These are phyloP conservation scores for Polyommatus iphigenia DNA, from an alignment of 2,888 invertebrate genomes.

Conservation along the genomic window DNA sequence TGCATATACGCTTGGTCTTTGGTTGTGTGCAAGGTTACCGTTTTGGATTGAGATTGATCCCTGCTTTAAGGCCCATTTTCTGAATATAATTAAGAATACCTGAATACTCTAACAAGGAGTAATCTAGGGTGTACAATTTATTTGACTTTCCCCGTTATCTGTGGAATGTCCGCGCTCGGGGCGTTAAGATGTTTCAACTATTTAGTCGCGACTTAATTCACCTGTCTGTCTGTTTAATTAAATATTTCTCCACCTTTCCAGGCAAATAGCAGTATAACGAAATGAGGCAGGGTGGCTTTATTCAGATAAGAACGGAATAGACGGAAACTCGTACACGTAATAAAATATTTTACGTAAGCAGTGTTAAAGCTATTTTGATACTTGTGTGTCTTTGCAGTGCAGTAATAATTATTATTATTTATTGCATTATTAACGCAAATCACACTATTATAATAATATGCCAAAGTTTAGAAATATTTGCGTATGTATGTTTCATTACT, in stretches of 20 bases:
- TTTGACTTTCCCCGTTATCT: constrained; percentile 50
- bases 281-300: constrained; percentile 20
- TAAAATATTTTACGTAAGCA: too few species aligned
- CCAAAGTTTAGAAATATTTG: too few species aligned
- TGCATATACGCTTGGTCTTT: too few species aligned
- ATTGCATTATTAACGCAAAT: too few species aligned
- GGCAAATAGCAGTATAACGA: constrained; percentile 36
- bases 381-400: neutral
- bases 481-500: too few species aligned
- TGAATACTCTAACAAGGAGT: neutral
- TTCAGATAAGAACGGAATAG: neutral
- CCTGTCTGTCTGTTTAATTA: constrained; percentile 39
- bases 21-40: too few species aligned
- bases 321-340: neutral
- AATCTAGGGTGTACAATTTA: constrained; percentile 22
- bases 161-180: constrained; percentile 53
- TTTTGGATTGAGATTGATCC: too few species aligned
- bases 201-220: constrained; percentile 38
- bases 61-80: neutral
- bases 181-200: constrained; percentile 46
- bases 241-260: constrained; percentile 37
- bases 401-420: too few species aligned
- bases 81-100: neutral
- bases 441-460: too few species aligned
- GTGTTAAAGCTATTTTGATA: neutral